Conservation (phyloP, 2,113 vertebrate genomes). For the Macheiramphus alcinus region DNA sequence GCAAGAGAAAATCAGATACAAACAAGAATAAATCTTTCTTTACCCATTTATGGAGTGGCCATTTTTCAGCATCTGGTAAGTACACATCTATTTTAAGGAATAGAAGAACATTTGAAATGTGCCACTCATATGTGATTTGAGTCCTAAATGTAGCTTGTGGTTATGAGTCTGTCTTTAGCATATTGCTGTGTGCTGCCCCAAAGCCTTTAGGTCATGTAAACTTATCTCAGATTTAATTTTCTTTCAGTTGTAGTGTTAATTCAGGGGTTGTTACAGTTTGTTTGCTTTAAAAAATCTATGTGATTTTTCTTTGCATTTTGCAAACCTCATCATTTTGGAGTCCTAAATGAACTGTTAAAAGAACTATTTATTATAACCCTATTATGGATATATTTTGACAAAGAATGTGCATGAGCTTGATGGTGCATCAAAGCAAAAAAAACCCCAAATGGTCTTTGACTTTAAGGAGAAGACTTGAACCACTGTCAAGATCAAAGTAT, state of each 20-base stretch:
- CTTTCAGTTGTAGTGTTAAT: neutral
- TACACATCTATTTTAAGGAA: constrained; percentile 15
- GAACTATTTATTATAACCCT: constrained; percentile 34
- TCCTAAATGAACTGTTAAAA: constrained; percentile 48
- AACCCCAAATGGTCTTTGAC: neutral
- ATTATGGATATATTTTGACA: constrained; percentile 19
- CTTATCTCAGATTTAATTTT: constrained; percentile 26
- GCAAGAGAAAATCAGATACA: neutral
- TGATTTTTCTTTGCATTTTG: constrained; percentile 41
- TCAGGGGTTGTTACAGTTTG: neutral
- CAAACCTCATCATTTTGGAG: constrained; percentile 25
- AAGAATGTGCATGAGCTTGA: constrained; percentile 5
- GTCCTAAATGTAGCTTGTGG: neutral
- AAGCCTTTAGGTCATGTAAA: neutral
- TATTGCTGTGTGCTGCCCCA: neutral
- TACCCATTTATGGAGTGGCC: neutral
- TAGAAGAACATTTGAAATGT: constrained; percentile 17
- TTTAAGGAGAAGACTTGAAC: neutral
- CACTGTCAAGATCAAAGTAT: constrained; percentile 12
- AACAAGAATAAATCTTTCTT: neutral
- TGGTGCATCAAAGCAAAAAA: constrained; percentile 36
- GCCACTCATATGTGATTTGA: constrained; percentile 9
- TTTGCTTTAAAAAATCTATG: constrained; percentile 6
- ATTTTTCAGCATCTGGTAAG: neutral
- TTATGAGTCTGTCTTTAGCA: neutral